Evolutionary conservation across 2,888 invertebrate species (phyloP).

Genomic region (Cephonodes hylas): DNA sequence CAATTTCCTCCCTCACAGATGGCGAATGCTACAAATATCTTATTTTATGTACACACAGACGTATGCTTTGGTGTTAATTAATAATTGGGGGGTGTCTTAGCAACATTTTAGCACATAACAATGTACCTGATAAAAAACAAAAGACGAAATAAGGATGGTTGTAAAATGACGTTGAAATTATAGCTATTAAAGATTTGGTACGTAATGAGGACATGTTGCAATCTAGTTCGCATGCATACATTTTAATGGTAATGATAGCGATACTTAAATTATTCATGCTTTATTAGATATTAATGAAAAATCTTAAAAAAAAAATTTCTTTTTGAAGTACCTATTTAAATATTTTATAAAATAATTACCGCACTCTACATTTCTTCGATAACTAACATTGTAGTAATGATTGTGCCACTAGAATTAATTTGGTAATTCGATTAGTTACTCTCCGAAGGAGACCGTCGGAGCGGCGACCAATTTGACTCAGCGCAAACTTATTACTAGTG

Average conservation of each 20-base stretch:
- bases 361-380: background rate
- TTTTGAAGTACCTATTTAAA: no score
- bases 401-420: background rate
- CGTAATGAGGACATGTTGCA: no score
- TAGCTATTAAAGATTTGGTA: no score
- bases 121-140: no score
- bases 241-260: no score
- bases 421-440: slow-evolving; percentile 2
- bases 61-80: background rate
- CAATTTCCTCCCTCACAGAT: slow-evolving; percentile 38
- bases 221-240: no score
- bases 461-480: slow-evolving; percentile 5
- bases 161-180: no score
- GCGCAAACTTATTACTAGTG: slow-evolving; percentile 2
- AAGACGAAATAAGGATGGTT: no score
- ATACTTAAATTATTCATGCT: no score
- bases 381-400: background rate
- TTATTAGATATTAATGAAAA: no score
- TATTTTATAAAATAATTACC: background rate
- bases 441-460: background rate
- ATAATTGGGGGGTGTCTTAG: background rate
- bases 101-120: no score
- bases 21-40: slow-evolving; percentile 34
- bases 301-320: no score
- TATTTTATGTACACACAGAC: slow-evolving; percentile 30